A percentile compares a stretch with the other conserved stretches of the same genome.
These are phyloP conservation scores for Morpho helenor DNA, from an alignment of 2,888 invertebrate genomes.

Conservation along the genomic window DNA sequence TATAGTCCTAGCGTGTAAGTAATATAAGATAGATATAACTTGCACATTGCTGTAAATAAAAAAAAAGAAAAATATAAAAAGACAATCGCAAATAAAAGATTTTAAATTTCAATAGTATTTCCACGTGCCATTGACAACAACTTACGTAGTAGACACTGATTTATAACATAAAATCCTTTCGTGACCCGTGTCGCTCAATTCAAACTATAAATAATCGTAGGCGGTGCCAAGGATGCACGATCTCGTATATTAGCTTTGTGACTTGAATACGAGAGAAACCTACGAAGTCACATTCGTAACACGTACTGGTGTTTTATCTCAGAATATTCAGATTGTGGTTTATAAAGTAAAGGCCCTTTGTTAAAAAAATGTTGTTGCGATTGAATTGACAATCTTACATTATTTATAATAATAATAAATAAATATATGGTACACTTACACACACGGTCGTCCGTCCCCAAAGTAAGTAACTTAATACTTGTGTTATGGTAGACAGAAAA, in stretches of 20 bases:
- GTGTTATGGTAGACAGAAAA: no score
- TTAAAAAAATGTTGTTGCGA: not conserved
- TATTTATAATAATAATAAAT: no score
- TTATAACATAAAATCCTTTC: conserved; percentile 41
- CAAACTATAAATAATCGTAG: conserved; percentile 58
- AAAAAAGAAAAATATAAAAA: no score
- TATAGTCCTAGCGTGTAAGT: no score
- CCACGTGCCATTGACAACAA: not conserved
- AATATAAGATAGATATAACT: no score
- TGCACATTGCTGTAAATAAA: no score
- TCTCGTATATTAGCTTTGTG: conserved; percentile 48
- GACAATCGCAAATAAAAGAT: not conserved
- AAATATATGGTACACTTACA: no score
- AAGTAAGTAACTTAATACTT: no score
- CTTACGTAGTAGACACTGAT: conserved; percentile 2
- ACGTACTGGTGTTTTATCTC: conserved; percentile 6
- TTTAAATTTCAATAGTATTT: not conserved
- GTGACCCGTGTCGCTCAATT: conserved; percentile 58
- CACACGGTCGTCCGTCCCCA: no score
- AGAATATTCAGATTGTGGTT: not conserved
- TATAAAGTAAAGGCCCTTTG: no score
- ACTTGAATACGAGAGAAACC: conserved; percentile 40
- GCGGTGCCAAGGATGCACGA: conserved; percentile 40
- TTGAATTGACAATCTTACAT: no score
- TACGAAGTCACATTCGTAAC: conserved; percentile 5